Evolutionary conservation across 1,140 invertebrate species (phyloP).

Genomic region (Drosophila lacteicornis): DNA sequence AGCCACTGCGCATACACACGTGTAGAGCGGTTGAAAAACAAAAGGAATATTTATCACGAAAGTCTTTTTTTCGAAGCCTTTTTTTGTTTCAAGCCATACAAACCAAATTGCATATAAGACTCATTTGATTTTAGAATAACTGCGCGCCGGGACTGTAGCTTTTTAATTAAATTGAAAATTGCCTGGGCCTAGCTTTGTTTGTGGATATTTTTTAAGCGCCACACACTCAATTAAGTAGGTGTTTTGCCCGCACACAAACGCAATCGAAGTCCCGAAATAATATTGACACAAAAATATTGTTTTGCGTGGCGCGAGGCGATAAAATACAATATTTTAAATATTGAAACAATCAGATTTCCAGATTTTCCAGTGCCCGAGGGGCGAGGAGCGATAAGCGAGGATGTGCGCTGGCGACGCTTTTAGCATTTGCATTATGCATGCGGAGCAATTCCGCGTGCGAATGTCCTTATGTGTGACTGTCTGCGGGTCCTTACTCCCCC

Average conservation of each 20-base stretch:
- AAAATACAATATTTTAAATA: conserved; percentile 4
- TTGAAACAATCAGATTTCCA: conserved; percentile 12
- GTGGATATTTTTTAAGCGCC: neutral
- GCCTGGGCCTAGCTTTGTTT: neutral
- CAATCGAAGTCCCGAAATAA: neutral
- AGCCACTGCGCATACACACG: neutral
- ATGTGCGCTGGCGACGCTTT: conserved; percentile 46
- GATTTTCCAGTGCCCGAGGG: neutral
- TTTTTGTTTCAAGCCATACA: neutral
- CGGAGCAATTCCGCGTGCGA: conserved; percentile 35
- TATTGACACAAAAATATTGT: conserved; percentile 14
- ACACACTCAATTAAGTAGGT: conserved; percentile 7
- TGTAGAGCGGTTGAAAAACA: neutral
- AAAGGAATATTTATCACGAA: neutral
- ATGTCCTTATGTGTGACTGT: conserved; percentile 29
- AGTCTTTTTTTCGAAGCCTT: neutral
- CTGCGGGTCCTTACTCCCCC: neutral
- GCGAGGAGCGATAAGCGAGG: too few relatives aligned
- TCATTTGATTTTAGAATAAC: conserved; percentile 17
- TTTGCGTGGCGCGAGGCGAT: neutral
- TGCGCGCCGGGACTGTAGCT: neutral
- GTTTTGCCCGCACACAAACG: neutral
- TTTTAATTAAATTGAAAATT: conserved; percentile 16
- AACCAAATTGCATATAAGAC: neutral
- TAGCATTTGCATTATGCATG: conserved; percentile 65